Percentiles rank a stretch among this genome's conserved stretches.
These are phyloP conservation scores for Drosophila hydei DNA, from an alignment of 1,140 invertebrate genomes.

Conservation along the genomic window DNA sequence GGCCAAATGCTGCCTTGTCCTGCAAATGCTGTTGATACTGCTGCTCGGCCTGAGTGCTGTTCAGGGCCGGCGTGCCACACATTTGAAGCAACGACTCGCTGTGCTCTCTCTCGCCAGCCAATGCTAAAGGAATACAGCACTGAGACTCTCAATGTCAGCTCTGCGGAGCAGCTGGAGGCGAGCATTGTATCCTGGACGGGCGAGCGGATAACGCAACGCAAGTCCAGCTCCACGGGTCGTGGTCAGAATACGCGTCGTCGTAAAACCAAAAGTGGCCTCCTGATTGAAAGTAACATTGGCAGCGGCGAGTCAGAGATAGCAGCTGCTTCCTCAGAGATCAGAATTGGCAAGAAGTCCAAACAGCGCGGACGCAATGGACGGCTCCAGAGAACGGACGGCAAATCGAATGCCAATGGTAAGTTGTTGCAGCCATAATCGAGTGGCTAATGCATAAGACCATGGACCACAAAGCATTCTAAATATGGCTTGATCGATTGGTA, in stretches of 20 bases:
- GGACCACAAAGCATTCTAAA: slow-evolving; percentile 54
- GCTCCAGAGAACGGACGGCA: slow-evolving; percentile 55
- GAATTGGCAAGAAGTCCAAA: slow-evolving; percentile 48
- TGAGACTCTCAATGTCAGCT: slow-evolving; percentile 6
- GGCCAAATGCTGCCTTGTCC: slow-evolving; percentile 9
- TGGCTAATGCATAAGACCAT: slow-evolving; percentile 19
- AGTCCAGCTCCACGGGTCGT: not conserved
- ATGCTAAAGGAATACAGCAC: slow-evolving; percentile 53
- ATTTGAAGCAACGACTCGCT: slow-evolving; percentile 42
- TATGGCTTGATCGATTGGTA: slow-evolving; percentile 73
- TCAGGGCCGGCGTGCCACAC: slow-evolving; percentile 29
- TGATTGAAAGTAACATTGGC: slow-evolving; percentile 75
- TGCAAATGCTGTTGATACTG: slow-evolving; percentile 25
- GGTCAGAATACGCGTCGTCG: slow-evolving; percentile 43
- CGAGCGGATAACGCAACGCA: slow-evolving; percentile 31
- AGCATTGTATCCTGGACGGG: slow-evolving; percentile 72
- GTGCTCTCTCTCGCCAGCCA: slow-evolving; percentile 49
- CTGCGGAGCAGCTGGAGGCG: slow-evolving; percentile 48
- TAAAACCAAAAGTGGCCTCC: slow-evolving; percentile 77
- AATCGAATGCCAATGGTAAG: slow-evolving; percentile 68
- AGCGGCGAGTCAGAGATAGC: slow-evolving; percentile 40
- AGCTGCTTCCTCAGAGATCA: slow-evolving; percentile 40
- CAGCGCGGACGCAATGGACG: slow-evolving; percentile 73
- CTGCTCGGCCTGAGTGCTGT: not conserved
- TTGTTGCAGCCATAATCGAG: slow-evolving; percentile 19